phyloP scores from a whole-genome alignment of 1,140 invertebrate species.

The Tetramorium simillimum region DNA sequence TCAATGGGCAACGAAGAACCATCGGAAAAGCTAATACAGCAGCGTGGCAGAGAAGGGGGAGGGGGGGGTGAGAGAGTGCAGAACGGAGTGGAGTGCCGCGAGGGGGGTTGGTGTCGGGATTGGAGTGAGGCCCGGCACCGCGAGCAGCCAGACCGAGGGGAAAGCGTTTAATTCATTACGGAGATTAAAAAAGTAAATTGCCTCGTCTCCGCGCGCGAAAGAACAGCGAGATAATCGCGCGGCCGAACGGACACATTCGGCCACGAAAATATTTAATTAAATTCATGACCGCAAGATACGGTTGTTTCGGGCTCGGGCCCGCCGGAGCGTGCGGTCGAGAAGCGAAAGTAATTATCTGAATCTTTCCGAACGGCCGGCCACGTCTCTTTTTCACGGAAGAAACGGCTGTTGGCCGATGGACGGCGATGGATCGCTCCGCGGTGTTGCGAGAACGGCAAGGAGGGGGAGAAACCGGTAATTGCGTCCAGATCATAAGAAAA shows the following conservation, averaged over 20 bases:
- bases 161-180: slow-evolving; percentile 83
- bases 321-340: slow-evolving; percentile 71
- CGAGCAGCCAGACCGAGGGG: slow-evolving; percentile 47
- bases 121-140: slow-evolving; percentile 35
- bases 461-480: slow-evolving; percentile 25
- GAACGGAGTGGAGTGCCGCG: slow-evolving; percentile 31
- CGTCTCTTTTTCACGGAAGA: slow-evolving; percentile 70
- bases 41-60: slow-evolving; percentile 1
- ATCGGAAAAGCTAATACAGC: slow-evolving; percentile 61
- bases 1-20: slow-evolving; percentile 58
- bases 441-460: background rate
- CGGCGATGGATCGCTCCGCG: slow-evolving; percentile 66
- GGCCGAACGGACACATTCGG: slow-evolving; percentile 79
- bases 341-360: slow-evolving; percentile 81
- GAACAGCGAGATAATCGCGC: slow-evolving; percentile 73
- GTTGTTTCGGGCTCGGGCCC: slow-evolving; percentile 75
- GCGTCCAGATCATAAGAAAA: slow-evolving; percentile 55
- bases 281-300: slow-evolving; percentile 83
- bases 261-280: slow-evolving; percentile 84
- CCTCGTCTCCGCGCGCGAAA: slow-evolving; percentile 77
- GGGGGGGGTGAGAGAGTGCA: background rate
- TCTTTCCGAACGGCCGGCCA: slow-evolving; percentile 70
- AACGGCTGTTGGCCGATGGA: slow-evolving; percentile 40
- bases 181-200: slow-evolving; percentile 84
- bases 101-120: slow-evolving; percentile 33